These are phyloP conservation scores for Heliconius melpomene DNA, from an alignment of 1,140 invertebrate species.

Conservation along the genomic window DNA sequence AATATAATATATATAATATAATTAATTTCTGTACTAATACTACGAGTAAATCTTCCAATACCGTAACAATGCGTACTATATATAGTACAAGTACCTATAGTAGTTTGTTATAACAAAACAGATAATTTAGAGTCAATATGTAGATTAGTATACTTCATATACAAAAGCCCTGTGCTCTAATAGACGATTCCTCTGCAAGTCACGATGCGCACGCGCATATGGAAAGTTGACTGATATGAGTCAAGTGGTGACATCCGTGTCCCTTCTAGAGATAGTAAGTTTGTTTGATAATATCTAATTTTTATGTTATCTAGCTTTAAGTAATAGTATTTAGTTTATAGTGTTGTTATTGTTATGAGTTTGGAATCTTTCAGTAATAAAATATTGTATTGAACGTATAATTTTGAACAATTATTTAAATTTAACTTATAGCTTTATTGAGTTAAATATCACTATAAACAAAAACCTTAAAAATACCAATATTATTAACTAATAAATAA, in stretches of 20 bases:
- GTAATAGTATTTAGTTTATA: not conserved
- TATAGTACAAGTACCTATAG: no score
- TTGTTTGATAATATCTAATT: not conserved
- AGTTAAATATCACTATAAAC: not conserved
- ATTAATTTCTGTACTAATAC: not conserved
- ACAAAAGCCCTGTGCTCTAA: conserved; percentile 48
- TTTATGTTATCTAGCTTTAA: not conserved
- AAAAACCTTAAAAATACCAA: not conserved
- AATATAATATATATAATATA: no score
- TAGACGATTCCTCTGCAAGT: conserved; percentile 62
- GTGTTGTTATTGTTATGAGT: not conserved
- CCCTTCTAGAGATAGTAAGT: not conserved
- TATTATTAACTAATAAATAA: no score
- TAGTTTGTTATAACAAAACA: conserved; percentile 37
- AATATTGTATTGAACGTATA: not conserved
- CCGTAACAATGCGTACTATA: conserved; percentile 21
- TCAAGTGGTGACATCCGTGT: conserved; percentile 9
- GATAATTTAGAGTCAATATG: conserved; percentile 53
- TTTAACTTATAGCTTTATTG: not conserved
- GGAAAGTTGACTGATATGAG: conserved; percentile 42
- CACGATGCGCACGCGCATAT: conserved; percentile 54
- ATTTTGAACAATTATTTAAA: not conserved
- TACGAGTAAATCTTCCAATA: conserved; percentile 10
- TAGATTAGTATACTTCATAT: conserved; percentile 56
- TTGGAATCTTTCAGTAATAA: no score